These are phyloP conservation scores for Sylvilagus floridanus DNA, from an alignment of 2,797 vertebrate genomes.

Conservation along the genomic window DNA sequence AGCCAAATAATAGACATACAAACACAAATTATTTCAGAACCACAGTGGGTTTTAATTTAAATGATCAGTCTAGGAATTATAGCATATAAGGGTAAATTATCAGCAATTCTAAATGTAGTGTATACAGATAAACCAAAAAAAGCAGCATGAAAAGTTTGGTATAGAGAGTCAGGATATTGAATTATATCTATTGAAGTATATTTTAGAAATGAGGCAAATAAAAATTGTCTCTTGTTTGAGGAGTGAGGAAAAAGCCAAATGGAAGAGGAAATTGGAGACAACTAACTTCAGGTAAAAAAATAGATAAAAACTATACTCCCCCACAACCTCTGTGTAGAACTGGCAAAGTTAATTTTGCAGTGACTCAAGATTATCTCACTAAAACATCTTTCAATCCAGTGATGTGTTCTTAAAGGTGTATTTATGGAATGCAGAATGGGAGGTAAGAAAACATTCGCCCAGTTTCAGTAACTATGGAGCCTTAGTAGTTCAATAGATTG, in stretches of 20 bases:
- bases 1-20: not conserved
- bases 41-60: not conserved
- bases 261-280: not conserved
- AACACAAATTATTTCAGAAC: conserved; percentile 23
- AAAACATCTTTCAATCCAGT: not conserved
- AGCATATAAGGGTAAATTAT: not conserved
- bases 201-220: not conserved
- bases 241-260: not conserved
- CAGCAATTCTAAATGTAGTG: not conserved
- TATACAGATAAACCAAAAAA: not conserved
- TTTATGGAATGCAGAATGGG: not conserved
- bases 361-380: not conserved
- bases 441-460: not conserved
- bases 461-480: not conserved
- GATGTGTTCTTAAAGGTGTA: not conserved
- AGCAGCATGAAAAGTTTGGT: not conserved
- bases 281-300: not conserved
- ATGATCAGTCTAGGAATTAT: not conserved
- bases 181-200: not conserved
- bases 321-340: not conserved
- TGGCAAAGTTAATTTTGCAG: not conserved
- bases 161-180: not conserved
- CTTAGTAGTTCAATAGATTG: not conserved
- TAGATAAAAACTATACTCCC: not conserved
- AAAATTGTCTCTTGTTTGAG: not conserved